phyloP scores from a whole-genome alignment of 2,797 vertebrate genomes.

The Bovichtus variegatus region DNA sequence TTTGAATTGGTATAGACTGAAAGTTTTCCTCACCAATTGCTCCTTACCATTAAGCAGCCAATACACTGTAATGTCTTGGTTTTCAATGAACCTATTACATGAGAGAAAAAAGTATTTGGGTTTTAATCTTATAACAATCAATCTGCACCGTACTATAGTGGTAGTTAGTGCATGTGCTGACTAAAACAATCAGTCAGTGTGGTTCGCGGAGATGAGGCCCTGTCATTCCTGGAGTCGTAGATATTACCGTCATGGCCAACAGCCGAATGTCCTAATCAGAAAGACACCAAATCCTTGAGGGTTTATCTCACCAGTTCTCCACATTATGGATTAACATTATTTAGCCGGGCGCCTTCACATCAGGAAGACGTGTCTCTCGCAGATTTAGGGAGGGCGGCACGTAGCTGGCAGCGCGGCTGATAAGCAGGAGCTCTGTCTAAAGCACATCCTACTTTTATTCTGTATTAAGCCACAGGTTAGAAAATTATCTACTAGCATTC shows the following conservation, averaged over 20 bases:
- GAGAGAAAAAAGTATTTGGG: neutral
- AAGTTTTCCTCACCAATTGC: neutral
- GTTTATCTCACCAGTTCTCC: constrained; percentile 52
- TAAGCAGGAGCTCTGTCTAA: constrained; percentile 53
- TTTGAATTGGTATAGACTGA: neutral
- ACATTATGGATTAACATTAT: constrained; percentile 68
- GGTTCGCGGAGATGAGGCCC: constrained; percentile 1
- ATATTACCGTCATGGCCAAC: constrained; percentile 45
- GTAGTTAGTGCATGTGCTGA: neutral
- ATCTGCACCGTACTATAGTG: neutral
- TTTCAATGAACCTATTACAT: neutral
- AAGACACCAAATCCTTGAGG: constrained; percentile 45
- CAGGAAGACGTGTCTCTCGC: constrained; percentile 40
- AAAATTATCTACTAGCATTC: constrained; percentile 51
- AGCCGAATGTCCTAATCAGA: constrained; percentile 40
- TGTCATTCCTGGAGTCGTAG: constrained; percentile 31
- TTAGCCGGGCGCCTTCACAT: constrained; percentile 51
- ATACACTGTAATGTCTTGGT: neutral
- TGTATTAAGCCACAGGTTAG: constrained; percentile 55
- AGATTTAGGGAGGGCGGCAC: constrained; percentile 39
- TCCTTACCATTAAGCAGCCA: constrained; percentile 4
- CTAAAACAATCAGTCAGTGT: neutral
- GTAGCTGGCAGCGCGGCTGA: constrained; percentile 45
- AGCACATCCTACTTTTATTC: constrained; percentile 64
- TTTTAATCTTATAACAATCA: neutral